A percentile compares a stretch with the other conserved stretches of the same genome.
These are phyloP conservation scores for Trissolcus basalis DNA, from an alignment of 1,140 invertebrate species.

Conservation along the genomic window DNA sequence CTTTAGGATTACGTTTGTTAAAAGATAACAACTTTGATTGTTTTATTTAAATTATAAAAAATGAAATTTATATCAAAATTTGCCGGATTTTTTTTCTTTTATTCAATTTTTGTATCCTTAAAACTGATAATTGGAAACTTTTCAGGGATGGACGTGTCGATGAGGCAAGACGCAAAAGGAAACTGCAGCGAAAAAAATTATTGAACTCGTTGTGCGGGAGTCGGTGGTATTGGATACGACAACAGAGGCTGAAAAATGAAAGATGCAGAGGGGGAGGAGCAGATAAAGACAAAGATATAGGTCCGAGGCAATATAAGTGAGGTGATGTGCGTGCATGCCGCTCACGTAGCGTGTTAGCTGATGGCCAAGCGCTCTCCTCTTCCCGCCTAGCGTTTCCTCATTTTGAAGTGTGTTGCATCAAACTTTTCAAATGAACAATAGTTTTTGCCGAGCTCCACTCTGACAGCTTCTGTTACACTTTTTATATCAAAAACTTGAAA, in stretches of 20 bases:
- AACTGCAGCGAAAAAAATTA: constrained; percentile 22
- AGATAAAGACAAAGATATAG: constrained; percentile 57
- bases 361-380: constrained; percentile 51
- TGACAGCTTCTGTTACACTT: background rate
- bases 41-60: too few relatives aligned
- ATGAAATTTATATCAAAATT: too few relatives aligned
- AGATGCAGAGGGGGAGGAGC: constrained; percentile 33
- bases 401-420: constrained; percentile 12
- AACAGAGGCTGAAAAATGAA: constrained; percentile 38
- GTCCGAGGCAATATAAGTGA: constrained; percentile 43
- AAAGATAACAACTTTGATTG: too few relatives aligned
- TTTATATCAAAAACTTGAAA: background rate
- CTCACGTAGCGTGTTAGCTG: constrained; percentile 71
- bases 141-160: too few relatives aligned
- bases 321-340: constrained; percentile 71
- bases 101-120: too few relatives aligned
- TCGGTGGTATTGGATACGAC: constrained; percentile 46
- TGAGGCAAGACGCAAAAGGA: too few relatives aligned
- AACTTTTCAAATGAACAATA: constrained; percentile 10
- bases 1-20: too few relatives aligned
- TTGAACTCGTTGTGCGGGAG: constrained; percentile 45
- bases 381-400: constrained; percentile 38
- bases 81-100: too few relatives aligned
- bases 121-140: too few relatives aligned
- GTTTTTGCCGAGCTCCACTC: background rate